phyloP scores from a whole-genome alignment of 2,888 invertebrate genomes.

The Galerucella nymphaeae region DNA sequence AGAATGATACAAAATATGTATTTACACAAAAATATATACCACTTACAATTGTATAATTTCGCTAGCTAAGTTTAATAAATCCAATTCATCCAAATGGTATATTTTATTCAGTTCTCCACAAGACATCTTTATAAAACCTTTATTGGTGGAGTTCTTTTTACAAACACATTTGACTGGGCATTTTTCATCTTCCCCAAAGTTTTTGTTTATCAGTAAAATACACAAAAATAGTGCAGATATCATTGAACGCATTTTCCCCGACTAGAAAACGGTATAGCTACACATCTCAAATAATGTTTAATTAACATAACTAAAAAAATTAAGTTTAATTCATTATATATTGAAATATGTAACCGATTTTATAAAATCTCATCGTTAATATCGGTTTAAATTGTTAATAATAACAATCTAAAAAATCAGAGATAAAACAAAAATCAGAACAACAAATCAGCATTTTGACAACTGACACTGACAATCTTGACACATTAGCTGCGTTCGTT shows the following conservation, averaged over 20 bases:
- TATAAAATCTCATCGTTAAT: constrained; percentile 5
- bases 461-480: too few relatives aligned
- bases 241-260: constrained; percentile 13
- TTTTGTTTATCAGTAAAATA: constrained; percentile 11
- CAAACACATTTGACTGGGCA: constrained; percentile 67
- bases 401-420: constrained; percentile 7
- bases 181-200: constrained; percentile 31
- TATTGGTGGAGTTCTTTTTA: constrained; percentile 66
- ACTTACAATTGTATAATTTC: constrained; percentile 77
- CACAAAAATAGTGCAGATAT: constrained; percentile 10
- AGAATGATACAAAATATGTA: background rate
- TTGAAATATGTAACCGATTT: background rate
- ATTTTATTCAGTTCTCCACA: constrained; percentile 71
- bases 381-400: constrained; percentile 6
- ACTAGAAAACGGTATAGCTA: constrained; percentile 1
- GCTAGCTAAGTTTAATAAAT: constrained; percentile 71
- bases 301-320: background rate
- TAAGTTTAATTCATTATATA: constrained; percentile 12
- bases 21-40: constrained; percentile 11
- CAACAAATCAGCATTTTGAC: constrained; percentile 25
- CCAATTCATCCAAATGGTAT: constrained; percentile 71
- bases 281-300: constrained; percentile 8
- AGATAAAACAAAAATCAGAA: constrained; percentile 5
- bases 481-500: too few relatives aligned
- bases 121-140: constrained; percentile 70